Conservation (phyloP, 1,140 invertebrate genomes). For the Meloidogyne exigua region DNA sequence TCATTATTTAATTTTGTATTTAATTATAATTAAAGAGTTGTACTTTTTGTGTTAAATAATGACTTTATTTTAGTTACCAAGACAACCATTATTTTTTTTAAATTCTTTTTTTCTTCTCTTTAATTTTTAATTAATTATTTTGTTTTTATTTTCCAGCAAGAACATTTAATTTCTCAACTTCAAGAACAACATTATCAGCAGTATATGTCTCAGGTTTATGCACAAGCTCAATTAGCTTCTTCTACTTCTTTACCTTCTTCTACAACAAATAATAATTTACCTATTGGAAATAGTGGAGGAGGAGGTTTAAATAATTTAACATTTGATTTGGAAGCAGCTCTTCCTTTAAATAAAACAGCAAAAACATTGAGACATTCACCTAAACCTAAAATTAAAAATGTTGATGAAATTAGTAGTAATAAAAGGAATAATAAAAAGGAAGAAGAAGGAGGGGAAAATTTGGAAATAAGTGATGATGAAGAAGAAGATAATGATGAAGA, state of each 20-base stretch:
- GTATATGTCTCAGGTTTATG: slow-evolving; percentile 55
- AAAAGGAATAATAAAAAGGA: not conserved
- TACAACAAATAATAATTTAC: slow-evolving; percentile 24
- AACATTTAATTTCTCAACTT: slow-evolving; percentile 49
- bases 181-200: slow-evolving; percentile 54
- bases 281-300: slow-evolving; percentile 15
- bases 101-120: not conserved
- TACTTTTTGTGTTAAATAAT: not conserved
- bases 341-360: not conserved
- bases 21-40: too few relatives aligned
- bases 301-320: slow-evolving; percentile 37
- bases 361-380: not conserved
- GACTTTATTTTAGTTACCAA: not conserved
- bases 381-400: slow-evolving; percentile 40
- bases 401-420: slow-evolving; percentile 31
- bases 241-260: slow-evolving; percentile 6
- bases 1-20: too few relatives aligned
- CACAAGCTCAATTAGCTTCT: slow-evolving; percentile 43
- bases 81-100: slow-evolving; percentile 7
- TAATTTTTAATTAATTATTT: not conserved
- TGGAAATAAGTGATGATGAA: slow-evolving; percentile 41
- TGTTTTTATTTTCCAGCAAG: slow-evolving; percentile 48
- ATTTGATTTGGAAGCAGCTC: slow-evolving; percentile 23
- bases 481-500: slow-evolving; percentile 33
- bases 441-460: slow-evolving; percentile 21